These are phyloP conservation scores for Heliconius hermathena DNA, from an alignment of 1,140 invertebrate species.

Conservation along the genomic window DNA sequence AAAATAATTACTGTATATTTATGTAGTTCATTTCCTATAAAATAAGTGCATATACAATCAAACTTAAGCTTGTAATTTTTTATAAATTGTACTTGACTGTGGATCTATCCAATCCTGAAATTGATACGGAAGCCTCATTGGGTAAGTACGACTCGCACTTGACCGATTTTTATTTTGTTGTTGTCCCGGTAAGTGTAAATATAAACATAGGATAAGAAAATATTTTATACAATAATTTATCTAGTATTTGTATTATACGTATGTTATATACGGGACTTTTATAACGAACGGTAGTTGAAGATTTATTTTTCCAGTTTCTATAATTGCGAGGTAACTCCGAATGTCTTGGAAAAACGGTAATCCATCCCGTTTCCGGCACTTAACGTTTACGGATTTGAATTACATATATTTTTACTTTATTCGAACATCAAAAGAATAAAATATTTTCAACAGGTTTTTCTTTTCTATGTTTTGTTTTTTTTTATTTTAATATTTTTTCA, in stretches of 20 bases:
- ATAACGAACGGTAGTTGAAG: neutral
- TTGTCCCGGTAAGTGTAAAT: no score
- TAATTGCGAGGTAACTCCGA: neutral
- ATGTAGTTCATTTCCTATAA: no score
- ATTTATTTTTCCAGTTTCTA: neutral
- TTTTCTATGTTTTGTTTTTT: neutral
- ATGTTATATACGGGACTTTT: neutral
- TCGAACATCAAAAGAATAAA: slow-evolving; percentile 14
- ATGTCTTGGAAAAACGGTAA: neutral
- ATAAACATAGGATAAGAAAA: no score
- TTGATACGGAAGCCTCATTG: no score
- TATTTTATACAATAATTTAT: no score
- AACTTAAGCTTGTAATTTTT: no score
- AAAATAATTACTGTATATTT: no score
- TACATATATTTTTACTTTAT: slow-evolving; percentile 17
- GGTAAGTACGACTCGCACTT: no score
- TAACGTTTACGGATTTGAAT: neutral
- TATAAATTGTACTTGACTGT: no score
- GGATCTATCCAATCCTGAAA: no score
- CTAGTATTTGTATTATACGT: neutral
- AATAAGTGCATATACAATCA: no score
- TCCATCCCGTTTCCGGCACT: neutral
- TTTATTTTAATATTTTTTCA: neutral
- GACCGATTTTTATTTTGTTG: no score
- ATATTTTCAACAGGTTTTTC: neutral